A percentile compares a stretch with the other conserved stretches of the same genome.
Conservation (phyloP, 2,888 invertebrate genomes). For the Villa cingulata region DNA sequence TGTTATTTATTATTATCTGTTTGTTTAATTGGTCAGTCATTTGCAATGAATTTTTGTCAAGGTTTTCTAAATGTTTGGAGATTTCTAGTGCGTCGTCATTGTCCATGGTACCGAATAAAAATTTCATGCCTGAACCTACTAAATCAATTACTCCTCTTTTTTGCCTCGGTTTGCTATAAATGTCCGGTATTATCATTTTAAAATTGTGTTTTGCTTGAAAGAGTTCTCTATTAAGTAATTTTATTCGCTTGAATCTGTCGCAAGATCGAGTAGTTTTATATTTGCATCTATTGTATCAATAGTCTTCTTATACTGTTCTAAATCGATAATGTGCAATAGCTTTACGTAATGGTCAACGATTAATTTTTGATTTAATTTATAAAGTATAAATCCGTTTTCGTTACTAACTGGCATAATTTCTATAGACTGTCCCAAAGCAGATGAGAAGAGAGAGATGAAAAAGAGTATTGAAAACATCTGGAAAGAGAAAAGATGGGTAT, state of each 20-base stretch:
- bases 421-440: neutral
- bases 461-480: neutral
- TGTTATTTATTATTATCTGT: neutral
- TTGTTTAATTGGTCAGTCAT: neutral
- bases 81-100: neutral
- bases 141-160: neutral
- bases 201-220: neutral
- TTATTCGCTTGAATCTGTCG: neutral
- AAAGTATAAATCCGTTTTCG: neutral
- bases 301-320: neutral
- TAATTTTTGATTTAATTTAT: neutral
- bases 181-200: neutral
- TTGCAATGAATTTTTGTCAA: neutral
- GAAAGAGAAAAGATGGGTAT: neutral
- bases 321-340: neutral
- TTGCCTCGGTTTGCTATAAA: neutral
- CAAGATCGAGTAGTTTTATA: neutral
- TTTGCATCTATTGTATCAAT: neutral
- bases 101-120: neutral
- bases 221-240: neutral
- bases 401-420: neutral
- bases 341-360: neutral
- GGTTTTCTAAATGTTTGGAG: neutral
- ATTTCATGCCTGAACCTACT: neutral
- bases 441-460: neutral